These are phyloP conservation scores for Phyllostomus discolor DNA, from an alignment of 2,113 vertebrate species.

Conservation along the genomic window DNA sequence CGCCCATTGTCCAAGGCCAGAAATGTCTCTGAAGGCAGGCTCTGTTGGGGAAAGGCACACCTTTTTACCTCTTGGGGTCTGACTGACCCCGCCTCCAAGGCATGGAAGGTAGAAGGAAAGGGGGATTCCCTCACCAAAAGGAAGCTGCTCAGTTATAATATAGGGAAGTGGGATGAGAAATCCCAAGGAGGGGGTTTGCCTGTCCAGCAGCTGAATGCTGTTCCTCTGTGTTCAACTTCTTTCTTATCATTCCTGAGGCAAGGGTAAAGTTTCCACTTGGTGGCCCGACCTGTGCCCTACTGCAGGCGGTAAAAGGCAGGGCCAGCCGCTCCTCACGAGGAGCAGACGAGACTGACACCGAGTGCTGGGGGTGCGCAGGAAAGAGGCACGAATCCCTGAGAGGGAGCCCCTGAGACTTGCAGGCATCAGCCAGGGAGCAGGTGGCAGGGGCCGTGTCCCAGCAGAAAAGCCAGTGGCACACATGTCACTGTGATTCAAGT, in stretches of 20 bases:
- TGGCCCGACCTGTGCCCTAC: neutral
- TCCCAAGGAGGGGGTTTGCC: neutral
- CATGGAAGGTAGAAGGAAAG: neutral
- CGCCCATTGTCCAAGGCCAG: neutral
- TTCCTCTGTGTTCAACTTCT: neutral
- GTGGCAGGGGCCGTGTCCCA: neutral
- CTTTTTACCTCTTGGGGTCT: neutral
- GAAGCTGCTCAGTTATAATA: neutral
- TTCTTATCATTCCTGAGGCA: neutral
- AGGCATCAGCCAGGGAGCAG: neutral
- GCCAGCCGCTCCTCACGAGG: accelerated
- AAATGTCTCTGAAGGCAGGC: neutral
- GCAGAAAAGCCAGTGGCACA: neutral
- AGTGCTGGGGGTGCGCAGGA: neutral
- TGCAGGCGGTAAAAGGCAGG: neutral
- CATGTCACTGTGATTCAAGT: neutral
- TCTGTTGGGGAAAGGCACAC: neutral
- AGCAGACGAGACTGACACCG: neutral
- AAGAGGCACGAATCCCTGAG: neutral
- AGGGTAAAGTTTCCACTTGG: neutral
- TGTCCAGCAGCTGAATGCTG: accelerated
- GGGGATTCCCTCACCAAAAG: neutral
- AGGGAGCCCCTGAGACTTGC: neutral
- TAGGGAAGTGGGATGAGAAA: neutral
- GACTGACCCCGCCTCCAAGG: neutral